Evolutionary conservation across 2,797 vertebrate species (phyloP).

Genomic region (Dendrocincla fuliginosa): DNA sequence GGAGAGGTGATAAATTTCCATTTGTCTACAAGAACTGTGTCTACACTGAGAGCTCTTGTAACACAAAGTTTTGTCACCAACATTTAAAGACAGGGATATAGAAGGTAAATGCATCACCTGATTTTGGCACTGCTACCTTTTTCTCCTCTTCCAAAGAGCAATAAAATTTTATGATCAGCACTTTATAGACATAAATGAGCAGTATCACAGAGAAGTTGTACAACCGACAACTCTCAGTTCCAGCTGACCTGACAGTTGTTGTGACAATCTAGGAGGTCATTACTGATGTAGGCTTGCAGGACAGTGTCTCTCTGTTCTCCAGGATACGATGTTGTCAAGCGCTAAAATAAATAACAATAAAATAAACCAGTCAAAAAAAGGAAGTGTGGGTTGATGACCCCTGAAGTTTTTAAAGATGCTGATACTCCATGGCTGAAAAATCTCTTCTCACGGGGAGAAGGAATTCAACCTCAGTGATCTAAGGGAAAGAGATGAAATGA

Average conservation of each 20-base stretch:
- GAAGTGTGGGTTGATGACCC: not conserved
- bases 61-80: not conserved
- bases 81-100: not conserved
- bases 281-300: constrained; percentile 91
- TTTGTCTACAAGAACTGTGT: not conserved
- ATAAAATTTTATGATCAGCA: not conserved
- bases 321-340: constrained; percentile 90
- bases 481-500: not conserved
- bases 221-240: not conserved
- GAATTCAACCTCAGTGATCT: not conserved
- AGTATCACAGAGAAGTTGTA: not conserved
- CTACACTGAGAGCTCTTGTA: not conserved
- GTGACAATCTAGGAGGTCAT: constrained; percentile 87
- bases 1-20: not conserved
- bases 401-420: not conserved
- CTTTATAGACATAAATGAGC: not conserved
- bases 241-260: constrained; percentile 82
- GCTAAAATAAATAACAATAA: constrained; percentile 75
- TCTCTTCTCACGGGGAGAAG: not conserved
- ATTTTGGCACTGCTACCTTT: not conserved
- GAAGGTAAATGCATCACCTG: not conserved
- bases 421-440: not conserved
- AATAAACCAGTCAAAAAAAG: not conserved
- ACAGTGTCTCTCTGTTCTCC: constrained; percentile 96
- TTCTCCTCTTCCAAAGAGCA: not conserved